Evolutionary conservation across 2,888 invertebrate genomes (phyloP).

Genomic region (Athripsodes cinereus): DNA sequence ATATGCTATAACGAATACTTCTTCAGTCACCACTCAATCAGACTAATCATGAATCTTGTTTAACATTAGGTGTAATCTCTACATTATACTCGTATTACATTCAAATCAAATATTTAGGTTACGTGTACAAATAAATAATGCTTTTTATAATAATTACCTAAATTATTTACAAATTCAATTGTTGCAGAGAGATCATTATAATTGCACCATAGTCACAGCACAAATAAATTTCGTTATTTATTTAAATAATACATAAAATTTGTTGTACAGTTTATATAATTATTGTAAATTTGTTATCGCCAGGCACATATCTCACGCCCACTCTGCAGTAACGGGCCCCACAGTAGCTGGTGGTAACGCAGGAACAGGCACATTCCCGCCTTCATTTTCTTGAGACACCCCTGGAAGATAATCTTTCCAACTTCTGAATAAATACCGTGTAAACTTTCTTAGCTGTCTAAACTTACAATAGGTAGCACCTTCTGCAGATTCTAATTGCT

Average conservation of each 20-base stretch:
- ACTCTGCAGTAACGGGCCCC: slow-evolving; percentile 13
- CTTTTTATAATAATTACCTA: neutral
- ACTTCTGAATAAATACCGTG: slow-evolving; percentile 82
- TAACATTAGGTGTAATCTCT: no score
- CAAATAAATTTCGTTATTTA: neutral
- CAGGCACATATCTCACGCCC: neutral
- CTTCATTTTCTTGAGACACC: slow-evolving; percentile 15
- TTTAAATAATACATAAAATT: neutral
- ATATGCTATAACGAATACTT: no score
- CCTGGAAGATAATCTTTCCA: slow-evolving; percentile 92
- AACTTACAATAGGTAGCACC: slow-evolving; percentile 94
- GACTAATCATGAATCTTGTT: no score
- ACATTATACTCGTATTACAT: no score
- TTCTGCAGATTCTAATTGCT: slow-evolving; percentile 87
- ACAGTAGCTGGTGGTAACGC: slow-evolving; percentile 8
- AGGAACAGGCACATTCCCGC: neutral
- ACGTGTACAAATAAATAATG: neutral
- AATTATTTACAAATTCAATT: neutral
- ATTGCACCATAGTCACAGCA: slow-evolving; percentile 1
- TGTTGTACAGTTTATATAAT: no score
- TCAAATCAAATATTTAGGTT: neutral
- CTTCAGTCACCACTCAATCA: no score
- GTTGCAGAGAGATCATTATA: neutral
- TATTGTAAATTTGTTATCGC: neutral
- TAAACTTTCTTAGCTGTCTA: slow-evolving; percentile 83